phyloP scores from a whole-genome alignment of 1,140 invertebrate genomes.

The Sminthurinus signatus region DNA sequence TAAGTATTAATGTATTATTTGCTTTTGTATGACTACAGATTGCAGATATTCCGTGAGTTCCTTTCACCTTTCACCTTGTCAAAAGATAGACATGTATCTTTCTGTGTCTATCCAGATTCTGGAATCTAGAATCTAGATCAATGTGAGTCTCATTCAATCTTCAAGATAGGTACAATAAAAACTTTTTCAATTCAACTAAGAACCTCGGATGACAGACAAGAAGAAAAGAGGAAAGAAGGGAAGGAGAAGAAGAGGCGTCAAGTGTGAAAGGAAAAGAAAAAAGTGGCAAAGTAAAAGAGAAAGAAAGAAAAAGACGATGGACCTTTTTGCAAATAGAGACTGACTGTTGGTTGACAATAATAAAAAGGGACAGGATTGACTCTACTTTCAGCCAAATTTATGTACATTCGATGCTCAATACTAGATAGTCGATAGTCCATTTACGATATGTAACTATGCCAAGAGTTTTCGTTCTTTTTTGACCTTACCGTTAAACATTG shows the following conservation, averaged over 20 bases:
- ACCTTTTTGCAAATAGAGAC: conserved; percentile 15
- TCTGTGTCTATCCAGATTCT: too few relatives aligned
- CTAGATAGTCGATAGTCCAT: background rate
- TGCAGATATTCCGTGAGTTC: too few relatives aligned
- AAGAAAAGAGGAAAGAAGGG: background rate
- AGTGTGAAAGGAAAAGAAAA: background rate
- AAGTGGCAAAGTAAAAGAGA: background rate
- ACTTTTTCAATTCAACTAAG: conserved; percentile 10
- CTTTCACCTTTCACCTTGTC: too few relatives aligned
- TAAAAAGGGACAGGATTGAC: conserved; percentile 9
- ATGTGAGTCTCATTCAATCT: conserved; percentile 9
- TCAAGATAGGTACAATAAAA: background rate
- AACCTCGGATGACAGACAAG: background rate
- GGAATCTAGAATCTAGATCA: too few relatives aligned
- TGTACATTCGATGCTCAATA: background rate
- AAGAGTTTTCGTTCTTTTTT: background rate
- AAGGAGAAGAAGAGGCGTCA: background rate
- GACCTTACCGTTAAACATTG: background rate
- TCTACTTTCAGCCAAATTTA: background rate
- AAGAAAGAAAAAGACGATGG: background rate
- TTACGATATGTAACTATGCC: too few relatives aligned
- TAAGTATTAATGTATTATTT: too few relatives aligned
- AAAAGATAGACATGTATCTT: too few relatives aligned
- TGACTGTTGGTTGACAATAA: conserved; percentile 6
- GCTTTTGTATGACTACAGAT: too few relatives aligned